A percentile compares a stretch with the other conserved stretches of the same genome.
phyloP scores from a whole-genome alignment of 2,888 invertebrate genomes.

The Andrena hattorfiana region DNA sequence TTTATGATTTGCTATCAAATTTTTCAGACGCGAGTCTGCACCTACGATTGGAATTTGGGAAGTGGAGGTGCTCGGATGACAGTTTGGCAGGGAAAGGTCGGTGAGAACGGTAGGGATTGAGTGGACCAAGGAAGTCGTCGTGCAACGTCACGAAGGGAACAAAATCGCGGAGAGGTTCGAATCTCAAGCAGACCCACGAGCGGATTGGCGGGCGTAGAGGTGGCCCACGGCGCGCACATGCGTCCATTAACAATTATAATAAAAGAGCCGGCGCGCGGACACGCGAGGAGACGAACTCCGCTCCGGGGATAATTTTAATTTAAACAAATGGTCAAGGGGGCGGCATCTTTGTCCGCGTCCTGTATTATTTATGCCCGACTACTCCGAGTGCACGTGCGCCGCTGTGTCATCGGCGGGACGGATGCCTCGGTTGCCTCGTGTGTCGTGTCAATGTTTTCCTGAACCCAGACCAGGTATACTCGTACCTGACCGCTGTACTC shows the following conservation, averaged over 20 bases:
- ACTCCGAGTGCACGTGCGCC: conserved; percentile 84
- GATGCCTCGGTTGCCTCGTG: conserved; percentile 73
- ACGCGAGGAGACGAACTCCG: conserved; percentile 46
- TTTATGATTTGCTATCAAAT: conserved; percentile 9
- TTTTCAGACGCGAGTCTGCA: not conserved
- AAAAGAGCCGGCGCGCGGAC: conserved; percentile 72
- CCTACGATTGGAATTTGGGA: no score
- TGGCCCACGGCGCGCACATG: conserved; percentile 56
- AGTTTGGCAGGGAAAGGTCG: not conserved
- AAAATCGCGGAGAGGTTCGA: not conserved
- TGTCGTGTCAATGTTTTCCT: conserved; percentile 82
- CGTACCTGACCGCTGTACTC: conserved; percentile 57
- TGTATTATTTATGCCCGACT: conserved; percentile 84
- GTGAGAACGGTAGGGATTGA: no score
- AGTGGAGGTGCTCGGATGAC: no score
- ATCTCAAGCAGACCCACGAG: not conserved
- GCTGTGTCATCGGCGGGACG: conserved; percentile 83
- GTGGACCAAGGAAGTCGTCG: no score
- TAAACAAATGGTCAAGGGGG: conserved; percentile 84
- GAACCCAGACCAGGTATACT: conserved; percentile 76
- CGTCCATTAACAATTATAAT: conserved; percentile 82
- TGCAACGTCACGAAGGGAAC: no score
- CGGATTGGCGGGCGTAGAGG: conserved; percentile 13
- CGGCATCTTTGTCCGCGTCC: conserved; percentile 85
- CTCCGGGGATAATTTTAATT: conserved; percentile 83